Base-by-base conservation (phyloP, 2,888 invertebrate species). In the Euproctis similis region DNA sequence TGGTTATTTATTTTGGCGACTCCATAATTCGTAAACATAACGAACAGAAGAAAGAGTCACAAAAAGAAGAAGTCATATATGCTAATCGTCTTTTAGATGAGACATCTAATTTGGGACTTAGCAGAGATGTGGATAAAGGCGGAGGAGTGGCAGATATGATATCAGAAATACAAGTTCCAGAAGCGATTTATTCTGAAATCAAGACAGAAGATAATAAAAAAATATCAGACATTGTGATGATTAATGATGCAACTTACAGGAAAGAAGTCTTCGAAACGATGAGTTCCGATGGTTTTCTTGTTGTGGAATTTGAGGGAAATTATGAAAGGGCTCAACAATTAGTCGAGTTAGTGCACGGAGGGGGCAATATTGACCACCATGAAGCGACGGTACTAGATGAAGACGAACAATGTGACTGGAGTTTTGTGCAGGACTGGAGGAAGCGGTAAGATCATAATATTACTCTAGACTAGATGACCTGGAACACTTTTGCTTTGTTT, bases 1-100 rank as follows among this genome's bases (percentile, higher is more conserved):
- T 90, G n/a, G 89, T 91, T 25, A 90, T 91, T 49, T 91, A 90
- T 61, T 91, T 90, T 44, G 91, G 90, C 16, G 91, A 91, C 56
- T 88, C 89, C 2, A 87, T 88, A 24, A 82, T 85, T 32, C 70
- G 86, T 18, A 82, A 81, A 42, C 84, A 85, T 30, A 80, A 67
- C 42, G 82, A 82, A 41, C 73, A 77, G 39, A 77, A 68, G 45
- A 77, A 68, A 56, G 85, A 77, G 65, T 61, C 57, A 36, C 55
- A 49, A 9, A 62, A 58, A 18, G 76, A 72, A 40, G 85, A 85
- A 58, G 84, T 66, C 1, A 77, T 84, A 38, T 85, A 85, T 48
- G 82, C 69, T 1, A 85, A 85, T 41, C 60, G 70, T 22, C 58
- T 75, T 25, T 37, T 76, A 28, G 68, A 76, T 23, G 76, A 81